A percentile compares a stretch with the other conserved stretches of the same genome.
Conservation (phyloP, 1,140 invertebrate species). For the Leptestheria dahalacensis region DNA sequence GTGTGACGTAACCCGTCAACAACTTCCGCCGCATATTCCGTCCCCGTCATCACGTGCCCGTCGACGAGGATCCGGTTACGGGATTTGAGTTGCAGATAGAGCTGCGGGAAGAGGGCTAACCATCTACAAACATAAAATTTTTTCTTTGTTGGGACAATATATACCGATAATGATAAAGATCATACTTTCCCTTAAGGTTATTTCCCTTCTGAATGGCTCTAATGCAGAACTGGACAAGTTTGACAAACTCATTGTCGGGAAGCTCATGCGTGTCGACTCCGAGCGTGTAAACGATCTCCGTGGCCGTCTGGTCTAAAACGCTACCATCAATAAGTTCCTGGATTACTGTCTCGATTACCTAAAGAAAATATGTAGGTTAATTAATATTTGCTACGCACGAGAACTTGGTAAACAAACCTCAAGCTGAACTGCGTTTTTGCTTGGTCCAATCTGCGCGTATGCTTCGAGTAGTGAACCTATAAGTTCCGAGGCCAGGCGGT, state of each 20-base stretch:
- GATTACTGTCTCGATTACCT: neutral
- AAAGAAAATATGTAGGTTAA: neutral
- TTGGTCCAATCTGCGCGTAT: neutral
- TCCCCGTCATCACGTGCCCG: neutral
- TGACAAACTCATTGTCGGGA: neutral
- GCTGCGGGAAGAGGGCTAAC: slow-evolving; percentile 1
- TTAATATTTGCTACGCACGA: neutral
- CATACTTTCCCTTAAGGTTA: slow-evolving; percentile 9
- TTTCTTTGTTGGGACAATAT: neutral
- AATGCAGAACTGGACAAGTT: slow-evolving; percentile 4
- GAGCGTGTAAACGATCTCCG: slow-evolving; percentile 1
- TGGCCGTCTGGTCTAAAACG: neutral
- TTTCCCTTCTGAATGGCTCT: slow-evolving; percentile 1
- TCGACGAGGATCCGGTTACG: neutral
- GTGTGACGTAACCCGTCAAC: neutral
- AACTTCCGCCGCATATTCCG: neutral
- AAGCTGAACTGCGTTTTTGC: neutral
- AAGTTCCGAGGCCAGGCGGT: neutral
- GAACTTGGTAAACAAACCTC: too few relatives aligned
- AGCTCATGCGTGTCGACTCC: neutral
- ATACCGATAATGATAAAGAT: neutral
- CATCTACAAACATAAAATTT: neutral
- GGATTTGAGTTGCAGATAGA: neutral
- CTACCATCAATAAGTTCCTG: neutral
- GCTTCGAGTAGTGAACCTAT: neutral